Percentiles rank a stretch among this genome's conserved stretches.
Evolutionary conservation across 2,797 vertebrate genomes (phyloP).

Genomic region (Enoplosus armatus): DNA sequence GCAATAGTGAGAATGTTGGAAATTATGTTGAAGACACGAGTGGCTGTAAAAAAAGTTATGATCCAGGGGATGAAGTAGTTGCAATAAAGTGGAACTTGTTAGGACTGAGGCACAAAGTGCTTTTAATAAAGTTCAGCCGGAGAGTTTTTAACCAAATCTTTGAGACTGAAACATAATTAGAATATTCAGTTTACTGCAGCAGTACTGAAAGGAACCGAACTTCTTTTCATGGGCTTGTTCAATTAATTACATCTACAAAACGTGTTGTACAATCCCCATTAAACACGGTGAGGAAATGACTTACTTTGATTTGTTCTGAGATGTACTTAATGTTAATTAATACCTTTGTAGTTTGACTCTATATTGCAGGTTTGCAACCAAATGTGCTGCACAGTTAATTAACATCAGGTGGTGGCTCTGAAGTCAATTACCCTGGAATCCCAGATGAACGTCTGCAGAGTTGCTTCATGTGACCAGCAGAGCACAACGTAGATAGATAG

Average conservation of each 20-base stretch:
- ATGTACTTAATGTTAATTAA: conserved; percentile 81
- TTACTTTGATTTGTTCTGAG: conserved; percentile 65
- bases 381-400: conserved; percentile 76
- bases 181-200: conserved; percentile 22
- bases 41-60: conserved; percentile 50
- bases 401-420: conserved; percentile 70
- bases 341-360: conserved; percentile 63
- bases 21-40: conserved; percentile 54
- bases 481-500: too few species aligned
- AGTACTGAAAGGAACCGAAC: neutral
- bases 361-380: conserved; percentile 51
- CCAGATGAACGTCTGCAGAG: conserved; percentile 51
- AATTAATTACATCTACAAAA: conserved; percentile 64
- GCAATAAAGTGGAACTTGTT: conserved; percentile 38
- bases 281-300: conserved; percentile 57
- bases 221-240: conserved; percentile 55
- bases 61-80: conserved; percentile 30
- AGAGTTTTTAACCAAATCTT: conserved; percentile 30
- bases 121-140: conserved; percentile 36
- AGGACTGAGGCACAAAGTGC: conserved; percentile 20
- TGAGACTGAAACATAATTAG: conserved; percentile 18
- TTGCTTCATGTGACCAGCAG: conserved; percentile 56
- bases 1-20: conserved; percentile 38
- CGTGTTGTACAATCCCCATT: conserved; percentile 39
- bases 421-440: conserved; percentile 77